Percentiles rank a stretch among this genome's conserved stretches.
Evolutionary conservation across 2,113 vertebrate species (phyloP).

Genomic region (Abramis brama): DNA sequence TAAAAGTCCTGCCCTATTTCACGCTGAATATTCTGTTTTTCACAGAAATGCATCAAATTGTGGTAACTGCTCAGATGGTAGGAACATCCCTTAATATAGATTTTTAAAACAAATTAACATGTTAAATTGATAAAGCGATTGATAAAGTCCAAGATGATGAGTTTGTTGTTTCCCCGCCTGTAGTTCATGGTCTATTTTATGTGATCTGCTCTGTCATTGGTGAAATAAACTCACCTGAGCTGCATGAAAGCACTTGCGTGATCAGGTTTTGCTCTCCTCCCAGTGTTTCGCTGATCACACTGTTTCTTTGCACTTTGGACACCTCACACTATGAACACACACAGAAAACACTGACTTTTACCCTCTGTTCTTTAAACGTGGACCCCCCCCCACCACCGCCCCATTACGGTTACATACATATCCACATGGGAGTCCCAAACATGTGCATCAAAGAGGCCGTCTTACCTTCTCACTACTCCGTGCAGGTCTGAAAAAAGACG

Average conservation of each 20-base stretch:
- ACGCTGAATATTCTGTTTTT: background rate
- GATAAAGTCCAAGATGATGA: background rate
- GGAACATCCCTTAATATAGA: background rate
- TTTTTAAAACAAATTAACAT: background rate
- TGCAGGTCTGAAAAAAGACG: slow-evolving; percentile 47
- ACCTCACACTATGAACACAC: slow-evolving; percentile 43
- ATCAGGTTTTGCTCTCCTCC: background rate
- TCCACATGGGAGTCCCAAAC: background rate
- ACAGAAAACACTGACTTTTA: slow-evolving; percentile 28
- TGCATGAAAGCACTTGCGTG: slow-evolving; percentile 10
- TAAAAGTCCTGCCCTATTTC: background rate
- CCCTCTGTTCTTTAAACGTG: background rate
- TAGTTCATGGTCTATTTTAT: background rate
- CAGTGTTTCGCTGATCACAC: slow-evolving; percentile 22
- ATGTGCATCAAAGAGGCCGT: background rate
- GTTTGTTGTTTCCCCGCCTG: background rate
- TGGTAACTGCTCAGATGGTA: background rate
- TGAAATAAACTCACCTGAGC: slow-evolving; percentile 40
- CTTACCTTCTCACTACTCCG: slow-evolving; percentile 46
- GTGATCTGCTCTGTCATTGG: background rate
- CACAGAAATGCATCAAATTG: background rate
- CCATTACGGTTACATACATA: background rate
- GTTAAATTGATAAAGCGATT: background rate
- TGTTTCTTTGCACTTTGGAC: slow-evolving; percentile 46
- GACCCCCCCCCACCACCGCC: background rate